Percentiles rank a stretch among this genome's conserved stretches.
Evolutionary conservation across 1,140 invertebrate species (phyloP).

Genomic region (Macrocentrus cingulum): DNA sequence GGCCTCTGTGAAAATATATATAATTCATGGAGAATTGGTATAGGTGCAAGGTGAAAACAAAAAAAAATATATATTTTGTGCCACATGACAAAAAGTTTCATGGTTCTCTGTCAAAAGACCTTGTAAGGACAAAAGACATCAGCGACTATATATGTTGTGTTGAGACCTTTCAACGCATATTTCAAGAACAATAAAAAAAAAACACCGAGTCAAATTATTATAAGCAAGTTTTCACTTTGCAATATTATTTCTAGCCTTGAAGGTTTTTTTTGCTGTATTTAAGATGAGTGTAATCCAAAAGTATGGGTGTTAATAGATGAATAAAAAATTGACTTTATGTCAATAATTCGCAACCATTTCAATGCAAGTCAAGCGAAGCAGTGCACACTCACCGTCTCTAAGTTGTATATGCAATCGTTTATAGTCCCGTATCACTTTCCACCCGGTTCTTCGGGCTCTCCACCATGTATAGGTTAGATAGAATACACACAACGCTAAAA

Average conservation of each 20-base stretch:
- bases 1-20: constrained; percentile 1
- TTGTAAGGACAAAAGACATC: neutral
- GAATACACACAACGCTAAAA: constrained; percentile 1
- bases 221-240: too few relatives aligned
- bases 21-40: too few relatives aligned
- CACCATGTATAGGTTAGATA: neutral
- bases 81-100: too few relatives aligned
- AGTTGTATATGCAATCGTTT: constrained; percentile 17
- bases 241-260: too few relatives aligned
- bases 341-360: constrained; percentile 13
- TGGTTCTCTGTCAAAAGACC: too few relatives aligned
- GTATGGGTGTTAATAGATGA: neutral
- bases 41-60: too few relatives aligned
- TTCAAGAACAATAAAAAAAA: neutral
- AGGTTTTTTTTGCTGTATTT: too few relatives aligned
- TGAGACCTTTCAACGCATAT: neutral
- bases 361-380: constrained; percentile 15
- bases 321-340: neutral
- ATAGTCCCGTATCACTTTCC: constrained; percentile 23
- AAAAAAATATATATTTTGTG: too few relatives aligned
- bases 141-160: neutral
- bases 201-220: too few relatives aligned
- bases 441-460: constrained; percentile 14
- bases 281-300: too few relatives aligned
- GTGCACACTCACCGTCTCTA: constrained; percentile 12